Evolutionary conservation across 2,888 invertebrate genomes (phyloP), one percentile per base, ranked within the genome.

Genomic region (Tipula unca): DNA sequence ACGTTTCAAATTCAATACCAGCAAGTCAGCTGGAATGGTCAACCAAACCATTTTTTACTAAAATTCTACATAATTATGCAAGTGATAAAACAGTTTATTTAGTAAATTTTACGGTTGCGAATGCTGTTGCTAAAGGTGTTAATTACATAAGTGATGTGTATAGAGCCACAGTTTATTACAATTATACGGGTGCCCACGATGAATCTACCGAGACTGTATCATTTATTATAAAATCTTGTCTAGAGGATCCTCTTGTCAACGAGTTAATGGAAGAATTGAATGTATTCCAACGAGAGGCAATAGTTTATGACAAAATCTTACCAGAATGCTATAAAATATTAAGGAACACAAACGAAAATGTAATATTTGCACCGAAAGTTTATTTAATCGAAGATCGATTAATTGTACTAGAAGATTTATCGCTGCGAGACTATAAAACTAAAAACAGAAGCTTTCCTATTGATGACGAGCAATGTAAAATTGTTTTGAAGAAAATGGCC

Each of bases 321-420:
- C 86, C 85, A 5, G 87, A 88, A 85, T 87, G 87, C 29, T 87
- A 88, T 32, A 86, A 86, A 1, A 29, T 89, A 3, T 86, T 89
- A 48, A 39, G 85, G 10, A 86, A 85, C 5, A 88, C 88, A 29
- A 88, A 87, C 0, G 88, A 89, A 39, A 85, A 87, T 3, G 88
- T 88, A 0, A 5, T 87, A 35, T 88, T 89, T 86, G 89, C 88
- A 25, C 89, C 89, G 69, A 88, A 87, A 88, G 89, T 32, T 10
- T 82, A 29, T 35, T 17, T 32, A 82, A 82, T 35, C 32, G 35
- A 48, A 36, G 48, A 48, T 32, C 48, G 29, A 29, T 17, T 36
- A 84, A 84, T 89, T 85, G 89, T 93, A 1, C 88, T 93, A 86
- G 92, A 93, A 87, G 93, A 93, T 88, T 89, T 93, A 48, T 90